Evolutionary conservation across 2,113 vertebrate genomes (phyloP).

Genomic region (Hoplias malabaricus): DNA sequence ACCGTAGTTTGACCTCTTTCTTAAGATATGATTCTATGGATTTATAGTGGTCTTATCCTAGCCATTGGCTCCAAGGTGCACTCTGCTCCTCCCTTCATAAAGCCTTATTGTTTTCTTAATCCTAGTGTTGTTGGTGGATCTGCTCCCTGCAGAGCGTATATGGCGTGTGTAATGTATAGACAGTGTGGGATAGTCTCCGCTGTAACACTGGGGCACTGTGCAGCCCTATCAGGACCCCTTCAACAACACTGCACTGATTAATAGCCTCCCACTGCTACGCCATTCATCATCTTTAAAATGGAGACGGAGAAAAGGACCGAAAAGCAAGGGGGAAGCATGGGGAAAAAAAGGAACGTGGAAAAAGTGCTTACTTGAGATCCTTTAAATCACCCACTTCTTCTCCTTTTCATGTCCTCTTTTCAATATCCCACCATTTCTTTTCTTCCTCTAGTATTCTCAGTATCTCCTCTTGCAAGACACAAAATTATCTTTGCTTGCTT

Average conservation of each 20-base stretch:
- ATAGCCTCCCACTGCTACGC: slow-evolving; percentile 40
- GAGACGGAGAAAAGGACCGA: slow-evolving; percentile 38
- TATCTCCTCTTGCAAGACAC: slow-evolving; percentile 41
- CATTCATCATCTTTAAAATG: slow-evolving; percentile 55
- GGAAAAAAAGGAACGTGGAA: slow-evolving; percentile 7
- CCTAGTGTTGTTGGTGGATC: slow-evolving; percentile 9
- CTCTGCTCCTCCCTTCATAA: slow-evolving; percentile 9
- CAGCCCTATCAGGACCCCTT: slow-evolving; percentile 50
- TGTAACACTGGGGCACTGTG: slow-evolving; percentile 31
- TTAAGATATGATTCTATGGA: not conserved
- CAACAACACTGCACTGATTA: slow-evolving; percentile 42
- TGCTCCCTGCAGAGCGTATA: slow-evolving; percentile 13
- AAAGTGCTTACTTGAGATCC: slow-evolving; percentile 47
- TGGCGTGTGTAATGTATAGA: slow-evolving; percentile 27
- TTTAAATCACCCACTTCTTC: slow-evolving; percentile 39
- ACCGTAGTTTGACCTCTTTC: not conserved
- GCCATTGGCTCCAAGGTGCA: not conserved
- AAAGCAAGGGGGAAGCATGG: slow-evolving; percentile 27
- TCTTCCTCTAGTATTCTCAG: slow-evolving; percentile 10
- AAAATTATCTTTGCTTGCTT: slow-evolving; percentile 20
- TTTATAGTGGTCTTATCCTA: slow-evolving; percentile 14
- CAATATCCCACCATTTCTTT: slow-evolving; percentile 32
- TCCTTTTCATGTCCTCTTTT: slow-evolving; percentile 16
- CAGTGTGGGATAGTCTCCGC: not conserved
- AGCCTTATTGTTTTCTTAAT: slow-evolving; percentile 34